A percentile compares a stretch with the other conserved stretches of the same genome.
Evolutionary conservation across 2,113 vertebrate genomes (phyloP).

Genomic region (Haplotaxodon microlepis): DNA sequence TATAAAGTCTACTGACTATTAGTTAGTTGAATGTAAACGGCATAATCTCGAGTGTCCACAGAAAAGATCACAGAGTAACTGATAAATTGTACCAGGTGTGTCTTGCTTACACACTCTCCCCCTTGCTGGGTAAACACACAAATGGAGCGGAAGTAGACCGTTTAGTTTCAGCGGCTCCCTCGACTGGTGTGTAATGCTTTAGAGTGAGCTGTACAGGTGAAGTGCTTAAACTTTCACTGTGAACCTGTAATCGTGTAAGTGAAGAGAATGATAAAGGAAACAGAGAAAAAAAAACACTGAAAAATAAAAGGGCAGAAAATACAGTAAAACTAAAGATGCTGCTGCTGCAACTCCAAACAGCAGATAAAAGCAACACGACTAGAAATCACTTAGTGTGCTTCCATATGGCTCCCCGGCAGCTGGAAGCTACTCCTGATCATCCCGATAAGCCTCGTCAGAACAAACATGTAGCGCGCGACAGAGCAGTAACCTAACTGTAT

Average conservation of each 20-base stretch:
- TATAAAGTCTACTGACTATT: neutral
- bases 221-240: neutral
- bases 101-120: neutral
- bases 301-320: neutral
- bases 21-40: neutral
- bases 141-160: neutral
- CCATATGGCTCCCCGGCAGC: neutral
- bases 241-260: neutral
- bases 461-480: neutral
- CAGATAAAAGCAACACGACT: neutral
- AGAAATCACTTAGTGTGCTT: neutral
- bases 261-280: neutral
- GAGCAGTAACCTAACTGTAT: neutral
- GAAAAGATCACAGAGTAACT: neutral
- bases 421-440: neutral
- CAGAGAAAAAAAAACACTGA: rapidly evolving
- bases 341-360: neutral
- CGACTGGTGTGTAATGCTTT: neutral
- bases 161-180: neutral
- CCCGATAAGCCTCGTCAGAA: neutral
- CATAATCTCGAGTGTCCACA: neutral
- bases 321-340: neutral
- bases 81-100: neutral
- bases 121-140: neutral
- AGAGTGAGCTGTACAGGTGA: neutral